Conservation (phyloP, 2,888 invertebrate species). For the Lepeophtheirus nordmannii region DNA sequence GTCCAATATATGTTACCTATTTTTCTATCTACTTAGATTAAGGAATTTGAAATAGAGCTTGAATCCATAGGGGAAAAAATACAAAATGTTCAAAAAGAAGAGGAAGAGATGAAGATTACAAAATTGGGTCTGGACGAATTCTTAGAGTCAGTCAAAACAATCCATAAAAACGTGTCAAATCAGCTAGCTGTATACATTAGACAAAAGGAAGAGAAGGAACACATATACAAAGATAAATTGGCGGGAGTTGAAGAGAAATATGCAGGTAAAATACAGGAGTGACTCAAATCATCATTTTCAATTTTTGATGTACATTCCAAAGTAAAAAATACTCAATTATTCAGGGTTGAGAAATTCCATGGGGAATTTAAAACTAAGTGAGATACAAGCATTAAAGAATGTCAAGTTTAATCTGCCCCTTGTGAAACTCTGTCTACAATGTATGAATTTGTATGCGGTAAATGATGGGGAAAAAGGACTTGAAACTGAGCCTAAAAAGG, state of each 20-base stretch:
- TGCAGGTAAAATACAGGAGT: not conserved
- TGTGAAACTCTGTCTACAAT: not conserved
- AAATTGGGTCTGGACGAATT: not conserved
- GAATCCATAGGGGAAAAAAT: constrained; percentile 3
- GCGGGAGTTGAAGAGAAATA: not conserved
- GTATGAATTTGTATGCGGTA: not conserved
- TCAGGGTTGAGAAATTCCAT: constrained; percentile 2
- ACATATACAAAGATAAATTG: not conserved
- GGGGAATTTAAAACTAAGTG: not conserved
- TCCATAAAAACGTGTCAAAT: not conserved
- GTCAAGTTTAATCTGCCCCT: not conserved
- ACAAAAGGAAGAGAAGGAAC: not conserved
- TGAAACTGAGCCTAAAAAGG: not conserved
- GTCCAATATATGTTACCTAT: not conserved
- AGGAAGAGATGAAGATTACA: not conserved
- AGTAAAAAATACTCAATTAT: not conserved
- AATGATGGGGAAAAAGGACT: not conserved
- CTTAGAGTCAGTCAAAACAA: not conserved
- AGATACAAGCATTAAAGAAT: not conserved
- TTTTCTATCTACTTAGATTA: not conserved
- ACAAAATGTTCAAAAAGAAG: not conserved
- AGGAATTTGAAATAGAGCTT: not conserved
- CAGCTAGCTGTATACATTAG: not conserved
- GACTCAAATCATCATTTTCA: not conserved
- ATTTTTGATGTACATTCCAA: not conserved